These are phyloP conservation scores for Anoura caudifer DNA, from an alignment of 2,113 vertebrate species.

Conservation along the genomic window DNA sequence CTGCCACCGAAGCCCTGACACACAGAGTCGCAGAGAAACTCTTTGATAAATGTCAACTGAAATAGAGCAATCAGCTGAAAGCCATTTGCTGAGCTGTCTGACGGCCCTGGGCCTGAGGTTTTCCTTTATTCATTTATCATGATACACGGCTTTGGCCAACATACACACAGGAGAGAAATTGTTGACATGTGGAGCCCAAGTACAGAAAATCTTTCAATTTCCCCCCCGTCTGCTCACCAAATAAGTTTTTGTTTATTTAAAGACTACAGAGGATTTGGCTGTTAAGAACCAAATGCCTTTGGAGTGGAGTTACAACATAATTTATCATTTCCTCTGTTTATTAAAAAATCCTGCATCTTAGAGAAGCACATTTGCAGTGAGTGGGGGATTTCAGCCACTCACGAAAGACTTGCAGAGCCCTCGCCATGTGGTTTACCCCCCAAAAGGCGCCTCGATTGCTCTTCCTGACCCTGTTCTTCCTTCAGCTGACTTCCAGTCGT, in stretches of 20 bases:
- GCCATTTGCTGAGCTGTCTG: conserved; percentile 92
- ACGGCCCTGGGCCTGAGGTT: conserved; percentile 89
- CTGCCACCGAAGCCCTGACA: not conserved
- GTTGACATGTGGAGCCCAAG: conserved; percentile 96
- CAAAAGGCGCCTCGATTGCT: not conserved
- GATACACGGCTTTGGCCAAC: conserved; percentile 93
- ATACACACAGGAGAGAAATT: conserved; percentile 99
- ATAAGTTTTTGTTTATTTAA: conserved; percentile 93
- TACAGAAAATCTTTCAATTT: conserved; percentile 89
- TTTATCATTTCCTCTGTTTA: conserved; percentile 85
- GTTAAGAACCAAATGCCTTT: conserved; percentile 81
- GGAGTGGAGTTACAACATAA: conserved; percentile 81
- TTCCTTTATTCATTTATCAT: conserved; percentile 99
- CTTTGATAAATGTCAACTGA: conserved; percentile 94
- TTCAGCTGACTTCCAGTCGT: not conserved
- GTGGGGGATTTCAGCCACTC: conserved; percentile 45
- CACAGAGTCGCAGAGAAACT: conserved; percentile 77
- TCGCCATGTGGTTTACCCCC: not conserved
- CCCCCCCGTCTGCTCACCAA: conserved; percentile 82
- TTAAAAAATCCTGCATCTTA: conserved; percentile 68
- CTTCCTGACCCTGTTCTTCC: not conserved
- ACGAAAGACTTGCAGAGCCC: not conserved
- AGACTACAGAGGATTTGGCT: conserved; percentile 84
- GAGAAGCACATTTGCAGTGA: conserved; percentile 63
- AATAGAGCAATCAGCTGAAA: conserved; percentile 96